Evolutionary conservation across 2,113 vertebrate species (phyloP), one percentile per base, ranked within the genome.

Genomic region (Colaptes auratus): DNA sequence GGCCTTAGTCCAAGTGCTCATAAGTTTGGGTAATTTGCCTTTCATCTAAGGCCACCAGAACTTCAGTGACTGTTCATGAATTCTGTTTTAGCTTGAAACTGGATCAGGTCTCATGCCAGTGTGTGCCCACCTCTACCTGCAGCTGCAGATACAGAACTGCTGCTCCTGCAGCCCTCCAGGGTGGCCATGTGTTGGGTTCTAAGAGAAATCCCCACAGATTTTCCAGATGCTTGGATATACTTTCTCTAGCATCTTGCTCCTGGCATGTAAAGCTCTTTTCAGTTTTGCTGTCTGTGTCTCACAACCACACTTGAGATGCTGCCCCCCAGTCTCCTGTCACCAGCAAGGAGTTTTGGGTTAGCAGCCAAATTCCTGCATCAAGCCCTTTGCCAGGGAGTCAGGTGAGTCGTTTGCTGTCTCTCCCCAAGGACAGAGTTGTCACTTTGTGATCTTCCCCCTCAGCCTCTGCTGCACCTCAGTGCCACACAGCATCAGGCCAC

Each of bases 71-170:
- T 90, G 73, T 50, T 75, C 12, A 46, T 2, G 0, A 83, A 17
- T 21, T 80, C 28, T 55, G 58, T 69, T 61, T n/a, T 48, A 30
- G 33, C 8, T 20, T 8, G 2, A 39, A 72, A 61, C 12, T 55
- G 42, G 15, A 13, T 42, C 27, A 0, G 4, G 27, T 28, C 67
- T 48, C 0, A 0, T 60, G 53, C 24, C 66, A 79, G 16, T 10
- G 16, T 4, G 3, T 56, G 7, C 13, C 52, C 58, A 35, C 16
- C 36, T 58, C 76, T 64, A 13, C n/a, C 61, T 69, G 60, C 79
- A 72, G 87, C 50, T 58, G 33, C 25, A 39, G 50, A 14, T 7
- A 23, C 33, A 19, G 23, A 39, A 2, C 74, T 66, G 55, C 67
- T 58, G 46, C 48, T 58, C 42, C 52, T 18, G 36, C 3, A 3